Evolutionary conservation across 2,888 invertebrate species (phyloP), one percentile per base, ranked within the genome.

Genomic region (Cephonodes hylas): DNA sequence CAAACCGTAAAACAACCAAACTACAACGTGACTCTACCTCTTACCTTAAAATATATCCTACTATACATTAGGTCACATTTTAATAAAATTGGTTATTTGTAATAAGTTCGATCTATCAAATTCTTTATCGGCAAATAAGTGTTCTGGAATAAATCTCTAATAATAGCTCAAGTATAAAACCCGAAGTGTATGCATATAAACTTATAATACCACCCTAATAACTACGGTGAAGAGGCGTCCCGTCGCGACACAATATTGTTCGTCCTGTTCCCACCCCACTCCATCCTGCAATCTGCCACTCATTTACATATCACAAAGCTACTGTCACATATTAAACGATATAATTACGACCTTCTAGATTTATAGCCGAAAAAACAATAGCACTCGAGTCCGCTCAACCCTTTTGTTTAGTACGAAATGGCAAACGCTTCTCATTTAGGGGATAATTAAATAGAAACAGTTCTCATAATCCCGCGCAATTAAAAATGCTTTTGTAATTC

Each of bases 271-370:
- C 88, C 90, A 91, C 88, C 89, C 86, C 87, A 83, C 88, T 86
- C 74, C 82, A 84, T 73, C 78, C 78, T 65, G 68, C 71, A 76
- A 74, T 75, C 80, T 75, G 74, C 77, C 74, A 76, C 71, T 81
- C 85, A 91, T 91, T 91, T 90, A 85, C 89, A 90, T 89, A 83
- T 81, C 80, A 89, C 87, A 91, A 89, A 87, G 84, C 87, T 78
- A 86, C 86, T 91, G 91, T 91, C 91, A 86, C 84, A 86, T 82
- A 86, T 86, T 87, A 89, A 90, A 90, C 85, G 80, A 79, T 81
- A 84, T 91, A 91, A 91, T 91, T 90, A 91, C 84, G 83, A 82
- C 81, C 79, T 81, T 85, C 84, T 85, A 91, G 88, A 92, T 92
- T 92, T 92, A 92, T 91, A 79, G 87, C 77, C 72, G 69, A 87